Conservation (phyloP, 2,888 invertebrate species). For the Caenorhabditis sp. region DNA sequence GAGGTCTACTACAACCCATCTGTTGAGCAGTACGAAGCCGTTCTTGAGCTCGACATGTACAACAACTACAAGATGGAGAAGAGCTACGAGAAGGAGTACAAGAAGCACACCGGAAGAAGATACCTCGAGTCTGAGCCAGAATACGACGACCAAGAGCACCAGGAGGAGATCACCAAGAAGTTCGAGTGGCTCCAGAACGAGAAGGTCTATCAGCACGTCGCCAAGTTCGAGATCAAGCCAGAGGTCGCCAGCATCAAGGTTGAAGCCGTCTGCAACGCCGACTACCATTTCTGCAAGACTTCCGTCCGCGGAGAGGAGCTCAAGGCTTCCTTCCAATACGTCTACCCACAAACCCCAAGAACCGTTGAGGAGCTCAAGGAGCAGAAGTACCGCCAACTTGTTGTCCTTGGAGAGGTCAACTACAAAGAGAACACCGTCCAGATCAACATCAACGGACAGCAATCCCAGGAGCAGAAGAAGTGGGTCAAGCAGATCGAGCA, state of each 20-base stretch:
- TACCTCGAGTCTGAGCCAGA: constrained; percentile 59
- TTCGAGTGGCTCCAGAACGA: constrained; percentile 62
- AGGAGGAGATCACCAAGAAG: constrained; percentile 55
- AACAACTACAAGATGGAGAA: constrained; percentile 60
- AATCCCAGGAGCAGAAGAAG: constrained; percentile 67
- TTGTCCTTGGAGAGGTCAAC: constrained; percentile 49
- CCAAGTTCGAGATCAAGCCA: constrained; percentile 64
- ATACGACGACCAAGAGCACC: constrained; percentile 60
- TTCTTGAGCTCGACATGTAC: constrained; percentile 58
- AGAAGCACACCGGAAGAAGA: constrained; percentile 50
- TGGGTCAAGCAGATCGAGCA: constrained; percentile 67
- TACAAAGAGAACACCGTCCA: constrained; percentile 64
- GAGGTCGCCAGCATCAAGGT: constrained; percentile 53
- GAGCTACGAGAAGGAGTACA: constrained; percentile 56
- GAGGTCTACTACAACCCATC: constrained; percentile 59
- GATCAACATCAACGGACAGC: constrained; percentile 66
- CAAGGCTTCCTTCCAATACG: constrained; percentile 46
- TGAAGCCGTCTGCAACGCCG: constrained; percentile 64
- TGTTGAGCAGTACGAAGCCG: constrained; percentile 56
- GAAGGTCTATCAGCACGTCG: constrained; percentile 66
- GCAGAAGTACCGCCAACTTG: constrained; percentile 67
- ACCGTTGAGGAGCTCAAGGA: constrained; percentile 62
- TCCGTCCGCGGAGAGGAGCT: constrained; percentile 64
- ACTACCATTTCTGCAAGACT: constrained; percentile 66
- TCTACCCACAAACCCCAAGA: constrained; percentile 64